phyloP scores from a whole-genome alignment of 2,113 vertebrate species.

The Cisticola juncidis region DNA sequence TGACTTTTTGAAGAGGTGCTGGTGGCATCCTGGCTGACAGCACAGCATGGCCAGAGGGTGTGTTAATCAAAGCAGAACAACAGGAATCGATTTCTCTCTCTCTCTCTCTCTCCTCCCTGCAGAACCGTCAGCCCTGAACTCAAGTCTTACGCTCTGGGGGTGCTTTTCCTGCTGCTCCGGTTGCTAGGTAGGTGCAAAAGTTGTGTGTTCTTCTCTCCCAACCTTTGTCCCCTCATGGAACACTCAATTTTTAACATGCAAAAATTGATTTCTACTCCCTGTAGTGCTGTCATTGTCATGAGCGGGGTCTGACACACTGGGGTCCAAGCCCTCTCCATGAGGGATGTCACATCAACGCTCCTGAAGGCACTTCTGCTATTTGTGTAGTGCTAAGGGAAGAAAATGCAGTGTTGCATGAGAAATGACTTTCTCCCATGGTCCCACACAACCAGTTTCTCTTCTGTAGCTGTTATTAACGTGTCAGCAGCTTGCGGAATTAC shows the following conservation, averaged over 20 bases:
- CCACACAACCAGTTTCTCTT: slow-evolving; percentile 1
- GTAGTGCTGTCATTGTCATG: neutral
- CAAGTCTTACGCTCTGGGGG: slow-evolving; percentile 95
- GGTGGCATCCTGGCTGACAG: slow-evolving; percentile 49
- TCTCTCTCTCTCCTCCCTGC: slow-evolving; percentile 25
- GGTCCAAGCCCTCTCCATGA: neutral
- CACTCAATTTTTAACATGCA: neutral
- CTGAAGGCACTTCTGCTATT: neutral
- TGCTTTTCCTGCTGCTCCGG: slow-evolving; percentile 92
- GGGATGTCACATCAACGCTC: neutral
- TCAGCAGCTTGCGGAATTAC: slow-evolving; percentile 14
- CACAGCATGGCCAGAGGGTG: neutral
- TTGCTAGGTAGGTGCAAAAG: slow-evolving; percentile 84
- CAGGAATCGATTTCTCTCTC: slow-evolving; percentile 28
- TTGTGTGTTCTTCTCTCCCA: neutral
- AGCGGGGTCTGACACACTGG: neutral
- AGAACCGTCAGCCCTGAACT: slow-evolving; percentile 96
- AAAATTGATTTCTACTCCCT: neutral
- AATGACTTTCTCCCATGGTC: slow-evolving; percentile 1
- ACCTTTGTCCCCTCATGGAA: neutral
- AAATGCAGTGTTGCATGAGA: neutral
- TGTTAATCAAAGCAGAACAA: slow-evolving; percentile 56
- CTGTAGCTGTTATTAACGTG: neutral
- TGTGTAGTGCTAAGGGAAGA: neutral
- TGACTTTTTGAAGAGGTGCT: slow-evolving; percentile 54